phyloP scores from a whole-genome alignment of 2,888 invertebrate species.

The Caenorhabditis uteleia region DNA sequence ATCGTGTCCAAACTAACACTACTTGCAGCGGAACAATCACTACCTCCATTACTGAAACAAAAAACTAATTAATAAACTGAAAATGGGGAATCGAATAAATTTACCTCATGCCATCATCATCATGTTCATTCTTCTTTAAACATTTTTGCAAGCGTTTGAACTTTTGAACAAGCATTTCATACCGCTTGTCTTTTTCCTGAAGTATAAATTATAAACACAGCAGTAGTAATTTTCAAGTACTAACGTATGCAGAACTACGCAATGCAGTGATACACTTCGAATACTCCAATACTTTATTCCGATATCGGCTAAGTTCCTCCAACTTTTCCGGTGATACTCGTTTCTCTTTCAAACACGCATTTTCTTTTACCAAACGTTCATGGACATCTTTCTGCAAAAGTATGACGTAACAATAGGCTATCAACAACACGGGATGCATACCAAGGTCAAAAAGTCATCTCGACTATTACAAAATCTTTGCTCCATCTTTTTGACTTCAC shows the following conservation, averaged over 20 bases:
- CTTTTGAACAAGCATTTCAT: conserved; percentile 64
- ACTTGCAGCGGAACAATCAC: conserved; percentile 64
- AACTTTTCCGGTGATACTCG: conserved; percentile 66
- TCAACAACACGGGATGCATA: too few relatives aligned
- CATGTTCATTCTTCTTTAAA: conserved; percentile 36
- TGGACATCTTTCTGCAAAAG: conserved; percentile 60
- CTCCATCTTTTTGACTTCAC: conserved; percentile 61
- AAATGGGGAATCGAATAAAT: background rate
- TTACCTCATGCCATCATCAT: conserved; percentile 43
- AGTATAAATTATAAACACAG: conserved; percentile 1
- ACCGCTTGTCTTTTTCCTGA: conserved; percentile 66
- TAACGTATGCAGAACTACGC: conserved; percentile 58
- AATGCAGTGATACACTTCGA: conserved; percentile 68
- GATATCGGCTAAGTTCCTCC: conserved; percentile 65
- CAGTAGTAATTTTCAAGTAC: too few relatives aligned
- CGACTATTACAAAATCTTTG: conserved; percentile 57
- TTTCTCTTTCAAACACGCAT: conserved; percentile 58
- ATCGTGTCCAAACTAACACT: conserved; percentile 64
- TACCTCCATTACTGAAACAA: conserved; percentile 51
- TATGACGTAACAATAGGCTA: background rate
- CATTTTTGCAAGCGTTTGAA: conserved; percentile 56
- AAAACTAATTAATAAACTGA: background rate
- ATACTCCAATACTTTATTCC: conserved; percentile 62
- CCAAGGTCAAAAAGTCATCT: conserved; percentile 65
- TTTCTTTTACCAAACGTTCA: conserved; percentile 65